phyloP scores from a whole-genome alignment of 2,113 vertebrate species.

The Natator depressus region DNA sequence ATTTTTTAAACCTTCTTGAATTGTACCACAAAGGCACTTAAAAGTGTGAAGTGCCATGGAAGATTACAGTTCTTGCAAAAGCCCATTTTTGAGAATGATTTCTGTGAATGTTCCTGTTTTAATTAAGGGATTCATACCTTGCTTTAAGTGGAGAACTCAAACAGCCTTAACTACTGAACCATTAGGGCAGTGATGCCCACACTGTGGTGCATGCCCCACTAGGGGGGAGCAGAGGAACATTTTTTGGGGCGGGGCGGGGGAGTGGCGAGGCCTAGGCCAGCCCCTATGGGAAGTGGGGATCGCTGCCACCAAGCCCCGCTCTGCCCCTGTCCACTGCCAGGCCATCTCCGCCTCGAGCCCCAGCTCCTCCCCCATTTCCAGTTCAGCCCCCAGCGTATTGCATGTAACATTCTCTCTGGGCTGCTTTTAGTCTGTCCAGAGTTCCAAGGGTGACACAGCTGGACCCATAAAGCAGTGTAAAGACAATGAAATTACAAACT shows the following conservation, averaged over 20 bases:
- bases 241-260: too few species aligned
- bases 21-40: background rate
- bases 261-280: too few species aligned
- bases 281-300: too few species aligned
- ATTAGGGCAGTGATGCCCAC: background rate
- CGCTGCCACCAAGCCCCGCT: too few species aligned
- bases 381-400: too few species aligned
- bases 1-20: background rate
- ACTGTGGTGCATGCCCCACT: too few species aligned
- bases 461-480: background rate
- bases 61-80: background rate
- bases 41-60: background rate
- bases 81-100: background rate
- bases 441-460: background rate
- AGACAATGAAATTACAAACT: conserved; percentile 21
- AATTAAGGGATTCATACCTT: background rate
- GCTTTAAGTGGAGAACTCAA: background rate
- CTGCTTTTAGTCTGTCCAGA: background rate
- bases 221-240: fast-evolving
- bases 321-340: too few species aligned
- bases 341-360: too few species aligned
- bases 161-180: background rate
- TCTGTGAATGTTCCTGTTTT: background rate
- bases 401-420: background rate
- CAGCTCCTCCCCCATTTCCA: too few species aligned